Conservation (phyloP, 2,888 invertebrate species). For the Pandemis cinnamomeana region DNA sequence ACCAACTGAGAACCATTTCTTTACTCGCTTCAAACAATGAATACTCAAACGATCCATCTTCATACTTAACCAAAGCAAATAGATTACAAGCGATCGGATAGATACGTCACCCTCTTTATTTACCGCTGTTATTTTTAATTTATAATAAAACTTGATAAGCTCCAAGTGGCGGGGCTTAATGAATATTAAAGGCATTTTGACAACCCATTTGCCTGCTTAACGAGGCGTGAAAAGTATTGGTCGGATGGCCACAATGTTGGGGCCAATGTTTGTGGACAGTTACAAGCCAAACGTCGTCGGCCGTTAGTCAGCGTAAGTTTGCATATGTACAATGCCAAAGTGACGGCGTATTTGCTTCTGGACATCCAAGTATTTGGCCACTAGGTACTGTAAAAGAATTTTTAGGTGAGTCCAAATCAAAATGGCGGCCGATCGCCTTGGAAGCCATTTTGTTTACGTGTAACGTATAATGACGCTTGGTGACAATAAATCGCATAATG, state of each 20-base stretch:
- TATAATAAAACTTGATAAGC: slow-evolving; percentile 22
- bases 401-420: too few relatives aligned
- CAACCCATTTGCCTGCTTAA: slow-evolving; percentile 26
- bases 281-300: too few relatives aligned
- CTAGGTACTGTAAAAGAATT: too few relatives aligned
- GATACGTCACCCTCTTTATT: slow-evolving; percentile 29
- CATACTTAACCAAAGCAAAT: slow-evolving; percentile 19
- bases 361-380: too few relatives aligned
- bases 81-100: slow-evolving; percentile 29
- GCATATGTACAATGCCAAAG: too few relatives aligned
- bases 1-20: slow-evolving; percentile 1
- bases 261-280: slow-evolving; percentile 21
- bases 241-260: slow-evolving; percentile 16
- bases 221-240: slow-evolving; percentile 30
- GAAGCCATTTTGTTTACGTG: too few relatives aligned
- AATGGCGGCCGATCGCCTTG: too few relatives aligned
- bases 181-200: slow-evolving; percentile 29
- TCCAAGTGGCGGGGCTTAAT: slow-evolving; percentile 17
- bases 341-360: too few relatives aligned
- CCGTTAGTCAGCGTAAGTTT: too few relatives aligned
- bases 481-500: too few relatives aligned
- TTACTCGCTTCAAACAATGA: not conserved
- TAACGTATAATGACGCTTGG: not conserved
- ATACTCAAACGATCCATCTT: slow-evolving; percentile 6
- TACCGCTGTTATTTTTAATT: slow-evolving; percentile 13